Conservation (phyloP, 2,888 invertebrate species). For the Amiota minor region DNA sequence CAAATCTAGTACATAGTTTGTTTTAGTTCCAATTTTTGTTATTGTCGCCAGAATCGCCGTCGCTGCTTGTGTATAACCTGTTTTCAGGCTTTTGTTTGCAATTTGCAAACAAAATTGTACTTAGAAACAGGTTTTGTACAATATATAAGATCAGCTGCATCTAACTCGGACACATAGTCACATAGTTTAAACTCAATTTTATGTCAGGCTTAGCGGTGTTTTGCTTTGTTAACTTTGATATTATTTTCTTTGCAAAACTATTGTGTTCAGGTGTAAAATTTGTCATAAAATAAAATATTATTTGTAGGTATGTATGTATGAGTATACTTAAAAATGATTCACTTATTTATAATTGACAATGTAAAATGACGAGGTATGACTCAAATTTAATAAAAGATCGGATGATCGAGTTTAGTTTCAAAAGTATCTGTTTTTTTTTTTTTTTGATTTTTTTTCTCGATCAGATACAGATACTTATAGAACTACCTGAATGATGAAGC, state of each 20-base stretch:
- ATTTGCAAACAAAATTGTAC: not conserved
- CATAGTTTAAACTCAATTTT: constrained; percentile 21
- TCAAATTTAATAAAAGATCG: too few relatives aligned
- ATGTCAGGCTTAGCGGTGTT: not conserved
- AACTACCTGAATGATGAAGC: too few relatives aligned
- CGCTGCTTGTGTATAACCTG: constrained; percentile 1
- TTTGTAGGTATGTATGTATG: too few relatives aligned
- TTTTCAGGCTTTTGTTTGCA: constrained; percentile 21
- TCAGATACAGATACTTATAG: too few relatives aligned
- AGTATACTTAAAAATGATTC: too few relatives aligned
- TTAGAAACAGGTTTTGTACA: constrained; percentile 22
- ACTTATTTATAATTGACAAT: too few relatives aligned
- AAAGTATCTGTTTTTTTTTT: too few relatives aligned
- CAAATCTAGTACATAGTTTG: constrained; percentile 50
- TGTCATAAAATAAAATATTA: not conserved
- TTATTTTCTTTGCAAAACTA: too few relatives aligned
- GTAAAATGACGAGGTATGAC: too few relatives aligned
- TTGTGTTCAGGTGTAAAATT: constrained; percentile 1
- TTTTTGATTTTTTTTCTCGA: too few relatives aligned
- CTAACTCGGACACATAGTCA: constrained; percentile 26
- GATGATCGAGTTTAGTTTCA: too few relatives aligned
- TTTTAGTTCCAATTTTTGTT: constrained; percentile 57
- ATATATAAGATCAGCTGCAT: not conserved
- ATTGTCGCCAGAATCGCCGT: constrained; percentile 32
- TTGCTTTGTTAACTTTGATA: constrained; percentile 10